phyloP scores from a whole-genome alignment of 2,888 invertebrate species.

The Drosophila macrospina region DNA sequence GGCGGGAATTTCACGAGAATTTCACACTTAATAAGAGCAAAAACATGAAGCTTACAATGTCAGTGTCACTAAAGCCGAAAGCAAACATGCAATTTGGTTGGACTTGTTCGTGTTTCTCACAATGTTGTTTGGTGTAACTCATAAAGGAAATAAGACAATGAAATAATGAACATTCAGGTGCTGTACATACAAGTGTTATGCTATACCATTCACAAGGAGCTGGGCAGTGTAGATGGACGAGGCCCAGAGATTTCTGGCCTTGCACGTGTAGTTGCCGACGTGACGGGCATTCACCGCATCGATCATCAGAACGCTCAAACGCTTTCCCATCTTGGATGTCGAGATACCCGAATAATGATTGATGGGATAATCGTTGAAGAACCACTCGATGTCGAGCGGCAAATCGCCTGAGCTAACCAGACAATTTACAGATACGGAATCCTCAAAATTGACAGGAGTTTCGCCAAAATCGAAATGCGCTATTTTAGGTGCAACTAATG shows the following conservation, averaged over 20 bases:
- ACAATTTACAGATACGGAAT: conserved; percentile 90
- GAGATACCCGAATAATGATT: conserved; percentile 85
- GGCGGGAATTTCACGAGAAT: not conserved
- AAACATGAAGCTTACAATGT: conserved; percentile 32
- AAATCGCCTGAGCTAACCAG: conserved; percentile 91
- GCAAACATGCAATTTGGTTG: conserved; percentile 57
- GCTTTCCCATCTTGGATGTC: conserved; percentile 86
- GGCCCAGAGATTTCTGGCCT: conserved; percentile 88
- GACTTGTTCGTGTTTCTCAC: conserved; percentile 34
- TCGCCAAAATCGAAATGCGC: conserved; percentile 90
- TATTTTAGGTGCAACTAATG: conserved; percentile 91
- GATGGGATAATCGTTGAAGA: conserved; percentile 86
- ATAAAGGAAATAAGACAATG: conserved; percentile 31
- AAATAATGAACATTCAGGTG: conserved; percentile 47
- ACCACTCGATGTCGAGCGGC: conserved; percentile 91
- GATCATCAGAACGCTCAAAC: conserved; percentile 88
- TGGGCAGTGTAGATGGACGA: conserved; percentile 87
- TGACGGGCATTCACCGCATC: conserved; percentile 88
- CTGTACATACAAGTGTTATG: conserved; percentile 47
- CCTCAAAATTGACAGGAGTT: conserved; percentile 86
- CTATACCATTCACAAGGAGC: conserved; percentile 89
- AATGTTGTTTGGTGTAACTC: conserved; percentile 37
- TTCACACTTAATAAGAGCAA: conserved; percentile 24
- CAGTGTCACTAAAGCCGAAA: conserved; percentile 59
- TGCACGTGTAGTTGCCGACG: conserved; percentile 90